Base-by-base conservation (phyloP, 2,797 vertebrate species). In the Sebastes paucispinis region DNA sequence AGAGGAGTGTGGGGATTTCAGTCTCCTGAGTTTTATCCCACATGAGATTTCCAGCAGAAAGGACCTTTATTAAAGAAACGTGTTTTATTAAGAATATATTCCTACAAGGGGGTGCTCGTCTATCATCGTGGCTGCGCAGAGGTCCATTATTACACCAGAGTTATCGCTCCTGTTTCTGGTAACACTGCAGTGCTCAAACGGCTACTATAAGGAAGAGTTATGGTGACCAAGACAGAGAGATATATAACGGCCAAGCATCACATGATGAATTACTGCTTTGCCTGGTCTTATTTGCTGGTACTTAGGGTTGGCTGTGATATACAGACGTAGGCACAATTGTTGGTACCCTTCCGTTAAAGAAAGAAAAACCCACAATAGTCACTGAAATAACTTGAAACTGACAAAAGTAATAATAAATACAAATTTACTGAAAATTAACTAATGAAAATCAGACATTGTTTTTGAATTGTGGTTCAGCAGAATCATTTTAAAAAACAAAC, bases 121-220 rank as follows among this genome's bases (percentile, higher is more conserved):
- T 75, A 88, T 95, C 94, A 94, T 88, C 79, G 72, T 70, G 73
- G 90, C 80, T 77, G 83, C 73, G 78, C 90, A 87, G 83, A 76
- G 87, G 90, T 87, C 92, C 90, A 94, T 94, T 94, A 94, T 94
- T 94, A 94, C 91, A 89, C 75, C 87, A 90, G 91, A 95, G 94
- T 94, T 95, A 94, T 95, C 72, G 59, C 88, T 83, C 81, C 88
- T 91, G 90, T 94, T 93, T 84, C 81, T 80, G 79, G 85, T 86
- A 91, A 94, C 92, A 93, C 91, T 86, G 92, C 85, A 84, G 80
- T 87, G 79, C 88, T 92, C 90, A 93, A 93, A 94, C 87, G 82
- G 90, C 92, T 90, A 90, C 91, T 93, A 93, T 93, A 92, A 93
- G 90, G 86, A 94, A 94, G 93, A 95, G 85, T 93, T 91, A 95